Percentiles rank a stretch among this genome's conserved stretches.
Evolutionary conservation across 1,140 invertebrate genomes (phyloP).

Genomic region (Drosophila pallidifrons): DNA sequence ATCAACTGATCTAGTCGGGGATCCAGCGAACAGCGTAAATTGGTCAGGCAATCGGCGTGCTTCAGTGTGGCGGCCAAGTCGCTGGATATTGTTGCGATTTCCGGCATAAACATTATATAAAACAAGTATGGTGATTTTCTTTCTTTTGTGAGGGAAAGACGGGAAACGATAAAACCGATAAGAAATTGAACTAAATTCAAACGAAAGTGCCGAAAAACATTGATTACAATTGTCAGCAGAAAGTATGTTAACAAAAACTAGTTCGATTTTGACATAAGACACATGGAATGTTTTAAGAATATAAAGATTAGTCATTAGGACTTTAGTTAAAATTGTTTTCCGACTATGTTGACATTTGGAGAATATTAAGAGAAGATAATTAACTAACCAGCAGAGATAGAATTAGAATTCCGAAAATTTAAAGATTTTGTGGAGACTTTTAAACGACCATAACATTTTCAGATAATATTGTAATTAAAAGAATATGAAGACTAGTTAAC

Average conservation of each 20-base stretch:
- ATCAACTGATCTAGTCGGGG: slow-evolving; percentile 59
- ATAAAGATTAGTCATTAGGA: too few relatives aligned
- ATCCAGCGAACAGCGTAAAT: slow-evolving; percentile 16
- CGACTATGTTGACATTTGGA: neutral
- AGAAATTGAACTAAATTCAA: slow-evolving; percentile 1
- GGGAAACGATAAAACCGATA: slow-evolving; percentile 8
- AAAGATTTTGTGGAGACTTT: too few relatives aligned
- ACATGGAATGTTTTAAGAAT: neutral
- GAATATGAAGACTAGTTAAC: too few relatives aligned
- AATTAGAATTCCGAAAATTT: too few relatives aligned
- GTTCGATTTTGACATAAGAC: neutral
- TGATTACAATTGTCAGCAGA: neutral
- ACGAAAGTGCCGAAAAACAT: neutral
- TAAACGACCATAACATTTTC: too few relatives aligned
- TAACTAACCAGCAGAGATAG: too few relatives aligned
- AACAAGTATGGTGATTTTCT: neutral
- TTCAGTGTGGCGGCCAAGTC: neutral
- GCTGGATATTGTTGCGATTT: slow-evolving; percentile 10
- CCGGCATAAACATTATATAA: slow-evolving; percentile 13
- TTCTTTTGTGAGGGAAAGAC: neutral
- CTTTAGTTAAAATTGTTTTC: too few relatives aligned
- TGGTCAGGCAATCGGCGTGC: slow-evolving; percentile 14
- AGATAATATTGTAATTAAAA: too few relatives aligned
- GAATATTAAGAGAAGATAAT: neutral
- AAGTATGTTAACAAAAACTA: neutral